Conservation (phyloP, 64 coral and sea anemone genomes). For the Orbicella faveolata region DNA sequence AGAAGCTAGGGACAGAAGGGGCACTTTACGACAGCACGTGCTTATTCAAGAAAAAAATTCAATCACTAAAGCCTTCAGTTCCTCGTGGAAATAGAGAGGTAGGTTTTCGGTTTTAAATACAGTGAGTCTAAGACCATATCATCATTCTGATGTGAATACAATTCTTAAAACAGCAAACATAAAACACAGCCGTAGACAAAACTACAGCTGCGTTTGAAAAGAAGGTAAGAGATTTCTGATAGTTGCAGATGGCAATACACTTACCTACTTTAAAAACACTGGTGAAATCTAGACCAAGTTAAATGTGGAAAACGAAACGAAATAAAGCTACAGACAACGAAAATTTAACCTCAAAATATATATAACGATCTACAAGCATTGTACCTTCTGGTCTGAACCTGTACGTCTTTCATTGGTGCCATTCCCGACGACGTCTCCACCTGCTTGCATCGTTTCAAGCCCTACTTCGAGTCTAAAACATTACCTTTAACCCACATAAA, state of each 20-base stretch:
- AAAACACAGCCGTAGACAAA: no score
- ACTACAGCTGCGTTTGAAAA: not conserved
- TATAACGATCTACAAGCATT: not conserved
- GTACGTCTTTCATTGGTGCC: not conserved
- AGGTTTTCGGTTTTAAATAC: no score
- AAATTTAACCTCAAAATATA: not conserved
- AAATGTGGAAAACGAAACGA: not conserved
- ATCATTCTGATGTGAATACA: no score
- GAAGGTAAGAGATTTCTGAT: not conserved
- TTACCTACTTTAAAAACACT: not conserved
- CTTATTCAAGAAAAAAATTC: no score
- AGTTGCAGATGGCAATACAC: not conserved
- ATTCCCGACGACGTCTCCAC: constrained; percentile 5
- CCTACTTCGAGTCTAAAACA: not conserved
- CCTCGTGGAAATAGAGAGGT: no score
- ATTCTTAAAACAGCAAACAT: no score
- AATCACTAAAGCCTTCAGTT: no score
- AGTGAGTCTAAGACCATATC: no score
- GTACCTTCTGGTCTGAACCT: constrained; percentile 23
- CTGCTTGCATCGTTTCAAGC: not conserved
- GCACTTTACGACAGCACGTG: no score
- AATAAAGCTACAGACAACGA: not conserved
- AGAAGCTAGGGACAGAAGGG: no score
- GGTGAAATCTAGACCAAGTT: not conserved
- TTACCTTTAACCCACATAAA: not conserved